Evolutionary conservation across 1,140 invertebrate species (phyloP), one percentile per base, ranked within the genome.

Genomic region (Aethina tumida): DNA sequence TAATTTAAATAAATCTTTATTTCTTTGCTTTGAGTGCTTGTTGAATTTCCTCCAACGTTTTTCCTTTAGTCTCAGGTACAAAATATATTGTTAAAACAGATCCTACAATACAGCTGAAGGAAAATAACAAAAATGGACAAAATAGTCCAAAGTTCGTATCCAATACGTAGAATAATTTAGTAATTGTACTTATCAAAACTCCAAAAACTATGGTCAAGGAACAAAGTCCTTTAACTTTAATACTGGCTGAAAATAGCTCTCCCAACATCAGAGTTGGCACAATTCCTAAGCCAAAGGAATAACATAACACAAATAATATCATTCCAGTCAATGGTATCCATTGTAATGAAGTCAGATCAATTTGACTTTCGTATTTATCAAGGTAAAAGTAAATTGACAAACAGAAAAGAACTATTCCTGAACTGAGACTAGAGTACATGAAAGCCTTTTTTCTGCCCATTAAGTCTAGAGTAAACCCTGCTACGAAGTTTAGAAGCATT

Each of bases 41-140:
- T 52, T 88, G 83, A 50, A 95, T 92, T 54, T 95, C 87, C 55
- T 95, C 89, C 25, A 95, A 68, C 28, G 73, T 85, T 53, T 80
- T 83, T 4, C 90, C 89, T 54, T 85, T 81, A 0, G 91, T 96
- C 63, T 96, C 91, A 9, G 90, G 91, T 18, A 96, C 81, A 44
- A 75, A 81, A 32, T 81, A 60, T 42, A 81, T 76, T 5, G 87
- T 75, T 56, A 93, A 82, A 22, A 90, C 55, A 19, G 90, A 55
- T 10, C 82, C 83, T 4, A 79, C 21, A 6, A 79, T 50, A 47
- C 82, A 83, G 39, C 86, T 72, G 8, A 68, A 56, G 9, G 77
- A 76, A 55, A 88, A 96, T 25, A 91, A 54, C 75, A 82, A 86
- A 61, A 92, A 88, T 0, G 80, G 75, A 1, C 77, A 79, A 43